Evolutionary conservation across 2,888 invertebrate species (phyloP), one percentile per base, ranked within the genome.

Genomic region (Syritta pipiens): DNA sequence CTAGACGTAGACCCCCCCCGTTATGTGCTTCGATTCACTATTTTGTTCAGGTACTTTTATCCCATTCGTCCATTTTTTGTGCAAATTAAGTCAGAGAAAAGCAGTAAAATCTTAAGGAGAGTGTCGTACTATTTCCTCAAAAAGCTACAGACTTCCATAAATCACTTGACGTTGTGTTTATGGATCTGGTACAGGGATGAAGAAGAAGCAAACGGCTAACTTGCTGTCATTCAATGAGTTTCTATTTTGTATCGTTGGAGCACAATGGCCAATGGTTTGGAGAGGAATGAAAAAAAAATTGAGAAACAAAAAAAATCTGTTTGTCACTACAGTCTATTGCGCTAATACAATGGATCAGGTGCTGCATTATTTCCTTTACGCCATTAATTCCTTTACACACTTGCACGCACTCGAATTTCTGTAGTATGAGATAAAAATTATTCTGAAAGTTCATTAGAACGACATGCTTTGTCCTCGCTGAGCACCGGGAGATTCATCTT

Each of bases 301-400:
- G 32, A 42, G 28, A 48, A 37, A 22, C 40, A 37, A 28, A 37
- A 17, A 59, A 65, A 77, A 65, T 77, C 77, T 77, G 71, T 77
- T 72, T 72, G 72, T 60, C 77, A 77, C 72, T 65, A 77, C 65
- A 71, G 72, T 77, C 72, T 65, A 44, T 22, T 77, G 77, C 65
- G 48, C 60, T 72, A 65, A 28, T 53, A 77, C 72, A 77, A 77
- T 48, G 30, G 62, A 62, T 7, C 10, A 19, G 46, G 20, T 48
- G 40, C 51, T 48, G 48, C 12, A 20, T 28, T 12, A 22, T n/a
- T 14, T 4, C 28, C 32, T n/a, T 7, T 2, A n/a, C 2, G 17
- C 44, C 17, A 48, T 53, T 65, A 65, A 77, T 77, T 72, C 72
- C 65, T 35, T 57, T 67, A 42, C 59, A 77, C 71, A 72, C 53